phyloP scores from a whole-genome alignment of 2,113 vertebrate species.

The Murina feae region DNA sequence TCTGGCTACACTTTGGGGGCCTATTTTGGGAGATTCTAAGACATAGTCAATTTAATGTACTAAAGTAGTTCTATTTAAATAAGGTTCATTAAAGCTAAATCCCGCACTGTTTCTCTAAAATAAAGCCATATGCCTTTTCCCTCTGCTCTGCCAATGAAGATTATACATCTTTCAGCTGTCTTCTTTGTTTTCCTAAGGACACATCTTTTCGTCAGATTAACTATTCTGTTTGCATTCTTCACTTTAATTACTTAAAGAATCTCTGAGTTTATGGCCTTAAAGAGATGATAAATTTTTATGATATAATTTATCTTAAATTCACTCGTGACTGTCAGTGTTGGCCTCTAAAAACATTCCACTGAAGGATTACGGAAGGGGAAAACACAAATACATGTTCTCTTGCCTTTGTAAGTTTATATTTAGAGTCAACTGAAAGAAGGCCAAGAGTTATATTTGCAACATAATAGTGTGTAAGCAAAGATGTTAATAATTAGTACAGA shows the following conservation, averaged over 20 bases:
- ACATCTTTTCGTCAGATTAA: constrained; percentile 58
- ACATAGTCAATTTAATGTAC: constrained; percentile 33
- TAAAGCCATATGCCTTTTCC: constrained; percentile 51
- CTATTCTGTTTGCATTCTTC: constrained; percentile 59
- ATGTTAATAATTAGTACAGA: constrained; percentile 82
- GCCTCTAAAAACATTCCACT: constrained; percentile 46
- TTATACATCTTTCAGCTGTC: constrained; percentile 27
- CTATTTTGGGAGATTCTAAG: constrained; percentile 43
- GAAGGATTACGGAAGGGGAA: constrained; percentile 49
- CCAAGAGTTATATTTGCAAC: constrained; percentile 74
- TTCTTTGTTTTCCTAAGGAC: constrained; percentile 49
- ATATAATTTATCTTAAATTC: constrained; percentile 67
- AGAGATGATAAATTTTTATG: constrained; percentile 53
- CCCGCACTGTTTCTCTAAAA: constrained; percentile 60
- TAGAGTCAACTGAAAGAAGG: constrained; percentile 70
- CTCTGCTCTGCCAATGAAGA: constrained; percentile 6
- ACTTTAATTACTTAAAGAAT: constrained; percentile 58
- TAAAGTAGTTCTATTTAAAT: constrained; percentile 61
- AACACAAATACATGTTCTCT: constrained; percentile 47
- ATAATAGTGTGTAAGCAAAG: constrained; percentile 73
- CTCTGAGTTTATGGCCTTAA: constrained; percentile 42
- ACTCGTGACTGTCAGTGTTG: constrained; percentile 48
- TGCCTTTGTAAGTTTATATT: constrained; percentile 70
- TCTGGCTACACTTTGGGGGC: constrained; percentile 18
- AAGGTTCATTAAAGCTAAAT: constrained; percentile 55